Base-by-base conservation (phyloP, 2,113 vertebrate species). In the Zapornia atra region DNA sequence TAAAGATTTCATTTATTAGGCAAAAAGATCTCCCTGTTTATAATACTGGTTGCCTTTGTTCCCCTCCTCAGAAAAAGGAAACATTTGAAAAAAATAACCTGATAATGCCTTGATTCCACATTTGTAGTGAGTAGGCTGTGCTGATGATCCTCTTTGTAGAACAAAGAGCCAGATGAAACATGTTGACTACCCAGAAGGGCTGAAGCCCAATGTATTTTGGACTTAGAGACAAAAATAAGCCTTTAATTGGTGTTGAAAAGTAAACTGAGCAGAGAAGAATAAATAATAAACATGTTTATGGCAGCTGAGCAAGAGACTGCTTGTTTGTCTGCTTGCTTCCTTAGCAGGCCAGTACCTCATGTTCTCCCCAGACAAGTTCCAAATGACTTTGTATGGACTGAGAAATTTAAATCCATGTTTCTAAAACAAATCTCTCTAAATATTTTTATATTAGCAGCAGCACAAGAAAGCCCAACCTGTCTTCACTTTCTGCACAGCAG, bases 281-380 rank as follows among this genome's bases (percentile, higher is more conserved):
- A 96, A 97, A 96, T 94, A 95, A 96, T 96, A 95, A 87, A 97
- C 94, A 92, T 31, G 33, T 70, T 78, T 54, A 69, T 92, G 77
- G 94, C 85, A 90, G 65, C 69, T 68, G 48, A 95, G 87, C 82
- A 86, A 91, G 90, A 85, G 53, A 29, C 66, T 79, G 60, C 73
- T 75, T 61, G 48, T 78, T 92, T 90, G 19, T 59, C 82, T 83
- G 80, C 78, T 75, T 71, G 51, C 36, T 92, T 93, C 79, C 40
- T 57, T 65, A 90, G 69, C 8, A 28, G 56, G 29, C 40, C 31
- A 3, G 72, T 72, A 91, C 77, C 69, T 69, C 4, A 2, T 91
- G 87, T 89, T 94, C 94, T 80, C 57, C 48, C 26, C 2, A 2
- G 26, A 56, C 25, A 78, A 92, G 70, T 80, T 96, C 87, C 12